A percentile compares a stretch with the other conserved stretches of the same genome.
Evolutionary conservation across 2,888 invertebrate genomes (phyloP).

Genomic region (Drosophila subquinaria): DNA sequence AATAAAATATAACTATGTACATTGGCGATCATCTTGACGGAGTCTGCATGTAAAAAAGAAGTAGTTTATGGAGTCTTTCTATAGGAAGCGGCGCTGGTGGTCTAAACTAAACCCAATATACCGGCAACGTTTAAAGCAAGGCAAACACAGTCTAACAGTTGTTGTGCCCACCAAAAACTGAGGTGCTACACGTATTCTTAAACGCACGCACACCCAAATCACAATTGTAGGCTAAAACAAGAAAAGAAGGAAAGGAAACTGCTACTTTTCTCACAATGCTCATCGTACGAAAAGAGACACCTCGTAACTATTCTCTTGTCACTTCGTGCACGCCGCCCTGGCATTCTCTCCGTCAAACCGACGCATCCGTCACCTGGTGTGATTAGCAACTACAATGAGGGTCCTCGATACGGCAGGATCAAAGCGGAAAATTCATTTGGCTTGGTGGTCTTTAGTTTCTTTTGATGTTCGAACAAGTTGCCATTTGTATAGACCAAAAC

Average conservation of each 20-base stretch:
- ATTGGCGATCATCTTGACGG: background rate
- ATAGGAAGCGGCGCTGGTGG: slow-evolving; percentile 53
- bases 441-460: slow-evolving; percentile 82
- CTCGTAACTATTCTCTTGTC: slow-evolving; percentile 74
- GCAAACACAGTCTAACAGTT: slow-evolving; percentile 38
- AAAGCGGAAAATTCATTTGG: slow-evolving; percentile 84
- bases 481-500: slow-evolving; percentile 34
- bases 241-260: slow-evolving; percentile 46
- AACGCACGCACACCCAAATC: slow-evolving; percentile 35
- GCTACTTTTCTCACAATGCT: slow-evolving; percentile 76
- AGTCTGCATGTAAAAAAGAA: background rate
- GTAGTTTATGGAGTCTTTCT: background rate
- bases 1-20: background rate
- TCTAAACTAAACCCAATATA: slow-evolving; percentile 46
- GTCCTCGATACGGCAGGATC: slow-evolving; percentile 84
- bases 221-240: slow-evolving; percentile 31
- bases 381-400: slow-evolving; percentile 73
- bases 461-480: slow-evolving; percentile 61
- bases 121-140: slow-evolving; percentile 60
- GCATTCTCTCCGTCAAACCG: slow-evolving; percentile 68
- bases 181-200: slow-evolving; percentile 48
- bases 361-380: slow-evolving; percentile 83
- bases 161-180: slow-evolving; percentile 46
- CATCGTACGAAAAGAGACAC: slow-evolving; percentile 81
- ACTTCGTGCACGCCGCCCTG: slow-evolving; percentile 56